Percentiles rank a stretch among this genome's conserved stretches.
These are phyloP conservation scores for Malurus elegans DNA, from an alignment of 2,113 vertebrate genomes.

Conservation along the genomic window DNA sequence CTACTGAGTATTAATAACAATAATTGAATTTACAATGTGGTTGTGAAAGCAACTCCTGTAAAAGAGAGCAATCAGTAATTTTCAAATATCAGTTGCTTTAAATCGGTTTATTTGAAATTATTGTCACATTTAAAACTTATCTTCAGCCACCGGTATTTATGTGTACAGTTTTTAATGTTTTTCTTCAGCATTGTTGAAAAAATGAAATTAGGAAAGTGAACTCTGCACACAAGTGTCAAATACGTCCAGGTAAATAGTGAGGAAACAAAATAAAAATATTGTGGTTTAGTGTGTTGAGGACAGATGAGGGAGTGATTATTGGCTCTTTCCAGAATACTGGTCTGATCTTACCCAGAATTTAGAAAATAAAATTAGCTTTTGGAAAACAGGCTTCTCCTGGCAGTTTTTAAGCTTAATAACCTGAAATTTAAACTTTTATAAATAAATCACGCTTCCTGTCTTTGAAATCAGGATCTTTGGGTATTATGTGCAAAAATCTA, in stretches of 20 bases:
- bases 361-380: not conserved
- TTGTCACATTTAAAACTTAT: not conserved
- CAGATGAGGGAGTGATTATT: not conserved
- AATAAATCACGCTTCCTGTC: not conserved
- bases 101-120: not conserved
- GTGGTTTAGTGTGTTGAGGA: not conserved
- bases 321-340: not conserved
- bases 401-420: not conserved
- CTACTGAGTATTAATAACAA: not conserved
- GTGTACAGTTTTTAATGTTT: not conserved
- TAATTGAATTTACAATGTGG: not conserved
- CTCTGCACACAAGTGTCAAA: not conserved
- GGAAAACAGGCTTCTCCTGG: not conserved
- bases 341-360: not conserved
- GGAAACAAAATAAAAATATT: not conserved
- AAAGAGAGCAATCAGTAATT: not conserved
- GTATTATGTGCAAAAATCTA: not conserved
- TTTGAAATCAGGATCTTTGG: not conserved
- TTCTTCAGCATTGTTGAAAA: not conserved
- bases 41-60: not conserved
- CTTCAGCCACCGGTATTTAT: not conserved
- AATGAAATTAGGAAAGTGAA: not conserved
- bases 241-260: not conserved
- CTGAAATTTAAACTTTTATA: not conserved
- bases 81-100: not conserved